Conservation (phyloP, 92 coral and sea anemone genomes). For the Chrysogorgia sp. region DNA sequence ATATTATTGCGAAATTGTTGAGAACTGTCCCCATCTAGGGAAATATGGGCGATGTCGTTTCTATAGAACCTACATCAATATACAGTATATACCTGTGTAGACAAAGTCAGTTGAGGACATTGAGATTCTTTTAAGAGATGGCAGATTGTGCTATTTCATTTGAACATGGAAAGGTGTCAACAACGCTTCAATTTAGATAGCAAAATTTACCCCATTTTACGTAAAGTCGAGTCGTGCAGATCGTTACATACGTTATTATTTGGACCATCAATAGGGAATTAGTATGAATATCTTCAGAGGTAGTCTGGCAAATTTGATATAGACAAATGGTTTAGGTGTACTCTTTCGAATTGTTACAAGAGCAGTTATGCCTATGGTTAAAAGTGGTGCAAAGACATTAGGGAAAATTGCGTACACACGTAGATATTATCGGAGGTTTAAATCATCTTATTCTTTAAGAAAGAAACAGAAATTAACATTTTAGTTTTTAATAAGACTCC, state of each 20-base stretch:
- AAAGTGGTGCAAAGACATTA: conserved; percentile 15
- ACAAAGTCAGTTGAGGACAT: no score
- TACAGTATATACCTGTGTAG: no score
- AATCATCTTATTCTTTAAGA: no score
- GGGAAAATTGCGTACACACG: conserved; percentile 34
- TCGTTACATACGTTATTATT: no score
- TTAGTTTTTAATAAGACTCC: no score
- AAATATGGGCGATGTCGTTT: conserved; percentile 34
- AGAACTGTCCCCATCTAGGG: no score
- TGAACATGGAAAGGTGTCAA: conserved; percentile 52
- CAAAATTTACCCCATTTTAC: conserved; percentile 18
- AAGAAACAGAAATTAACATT: no score
- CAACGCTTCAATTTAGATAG: conserved; percentile 58
- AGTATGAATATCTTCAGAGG: conserved; percentile 13
- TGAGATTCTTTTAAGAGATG: conserved; percentile 71
- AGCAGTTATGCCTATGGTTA: no score
- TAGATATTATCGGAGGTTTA: no score
- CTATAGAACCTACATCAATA: conserved; percentile 35
- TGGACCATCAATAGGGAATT: no score
- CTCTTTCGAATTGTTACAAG: conserved; percentile 14
- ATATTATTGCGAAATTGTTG: conserved; percentile 50
- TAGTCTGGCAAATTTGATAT: conserved; percentile 10
- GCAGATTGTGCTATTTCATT: conserved; percentile 60
- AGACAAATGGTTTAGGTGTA: conserved; percentile 42
- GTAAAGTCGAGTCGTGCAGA: not conserved